Percentiles rank a stretch among this genome's conserved stretches.
phyloP scores from a whole-genome alignment of 2,888 invertebrate species.

The Erpobdella octoculata region DNA sequence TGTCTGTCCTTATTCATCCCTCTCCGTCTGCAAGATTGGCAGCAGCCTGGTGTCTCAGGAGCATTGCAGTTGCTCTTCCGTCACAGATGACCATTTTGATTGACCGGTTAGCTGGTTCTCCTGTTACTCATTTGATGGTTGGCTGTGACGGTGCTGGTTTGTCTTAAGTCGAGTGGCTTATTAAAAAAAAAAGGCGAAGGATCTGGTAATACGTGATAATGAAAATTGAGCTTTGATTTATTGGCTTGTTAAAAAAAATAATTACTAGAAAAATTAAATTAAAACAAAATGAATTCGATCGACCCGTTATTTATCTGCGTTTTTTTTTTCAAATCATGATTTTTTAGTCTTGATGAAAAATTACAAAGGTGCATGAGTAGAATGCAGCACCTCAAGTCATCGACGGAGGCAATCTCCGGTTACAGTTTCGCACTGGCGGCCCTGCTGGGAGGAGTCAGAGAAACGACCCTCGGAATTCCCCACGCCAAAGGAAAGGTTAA shows the following conservation, averaged over 20 bases:
- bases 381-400: constrained; percentile 67
- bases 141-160: too few species aligned
- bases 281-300: background rate
- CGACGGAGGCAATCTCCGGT: constrained; percentile 64
- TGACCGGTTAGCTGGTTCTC: constrained; percentile 57
- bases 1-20: constrained; percentile 82
- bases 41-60: constrained; percentile 86
- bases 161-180: too few species aligned
- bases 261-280: background rate
- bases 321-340: too few species aligned
- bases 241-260: too few species aligned
- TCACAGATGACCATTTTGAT: constrained; percentile 86
- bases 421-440: constrained; percentile 89
- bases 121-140: background rate
- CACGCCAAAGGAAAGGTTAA: constrained; percentile 87
- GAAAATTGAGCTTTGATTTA: too few species aligned
- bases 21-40: constrained; percentile 77
- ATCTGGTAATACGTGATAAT: too few species aligned
- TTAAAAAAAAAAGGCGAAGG: too few species aligned
- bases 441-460: constrained; percentile 73
- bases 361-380: constrained; percentile 46
- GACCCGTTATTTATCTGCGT: background rate
- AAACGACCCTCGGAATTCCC: constrained; percentile 69
- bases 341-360: too few species aligned
- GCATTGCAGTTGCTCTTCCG: constrained; percentile 85